phyloP scores from a whole-genome alignment of 2,888 invertebrate species.

The Invenusta paracnida region DNA sequence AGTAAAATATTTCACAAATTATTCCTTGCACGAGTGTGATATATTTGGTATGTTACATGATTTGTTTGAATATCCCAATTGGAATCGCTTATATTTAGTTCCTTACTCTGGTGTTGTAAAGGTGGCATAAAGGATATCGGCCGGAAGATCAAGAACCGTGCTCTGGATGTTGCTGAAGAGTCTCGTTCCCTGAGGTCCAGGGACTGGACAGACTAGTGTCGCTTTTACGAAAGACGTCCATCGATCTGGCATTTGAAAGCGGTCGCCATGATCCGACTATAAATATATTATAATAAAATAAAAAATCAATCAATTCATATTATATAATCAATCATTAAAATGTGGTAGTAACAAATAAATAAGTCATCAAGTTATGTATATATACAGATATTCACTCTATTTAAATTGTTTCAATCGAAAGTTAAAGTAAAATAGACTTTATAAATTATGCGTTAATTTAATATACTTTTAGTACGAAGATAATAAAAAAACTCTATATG shows the following conservation, averaged over 20 bases:
- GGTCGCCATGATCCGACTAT: slow-evolving; percentile 1
- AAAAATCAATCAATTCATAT: too few species aligned
- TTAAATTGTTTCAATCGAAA: not conserved
- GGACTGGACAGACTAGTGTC: not conserved
- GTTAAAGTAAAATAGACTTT: not conserved
- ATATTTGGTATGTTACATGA: too few species aligned
- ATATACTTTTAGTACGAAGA: not conserved
- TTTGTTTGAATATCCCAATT: too few species aligned
- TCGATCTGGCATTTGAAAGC: not conserved
- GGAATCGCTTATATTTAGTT: too few species aligned
- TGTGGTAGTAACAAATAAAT: too few species aligned
- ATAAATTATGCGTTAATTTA: not conserved
- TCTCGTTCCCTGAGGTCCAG: not conserved
- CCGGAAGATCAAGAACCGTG: not conserved
- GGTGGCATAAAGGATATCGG: not conserved
- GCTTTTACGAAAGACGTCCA: slow-evolving; percentile 3
- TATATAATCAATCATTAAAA: too few species aligned
- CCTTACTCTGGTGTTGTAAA: slow-evolving; percentile 20
- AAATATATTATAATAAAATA: not conserved
- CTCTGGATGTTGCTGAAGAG: not conserved
- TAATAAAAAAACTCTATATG: too few species aligned
- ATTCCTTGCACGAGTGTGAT: too few species aligned
- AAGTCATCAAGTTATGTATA: too few species aligned
- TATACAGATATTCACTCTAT: not conserved
- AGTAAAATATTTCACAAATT: too few species aligned